These are phyloP conservation scores for Magallana ariakensis DNA, from an alignment of 1,140 invertebrate species.

Conservation along the genomic window DNA sequence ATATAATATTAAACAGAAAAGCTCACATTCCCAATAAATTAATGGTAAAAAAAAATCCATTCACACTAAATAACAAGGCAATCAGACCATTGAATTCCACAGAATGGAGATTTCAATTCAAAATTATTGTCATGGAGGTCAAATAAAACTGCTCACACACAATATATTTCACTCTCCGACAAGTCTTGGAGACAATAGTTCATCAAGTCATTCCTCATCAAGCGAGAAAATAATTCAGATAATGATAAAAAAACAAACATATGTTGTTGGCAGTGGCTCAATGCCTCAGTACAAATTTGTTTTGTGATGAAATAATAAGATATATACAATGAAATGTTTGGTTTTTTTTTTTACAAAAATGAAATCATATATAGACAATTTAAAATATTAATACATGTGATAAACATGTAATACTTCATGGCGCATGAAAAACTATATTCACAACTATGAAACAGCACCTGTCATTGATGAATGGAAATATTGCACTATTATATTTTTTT, in stretches of 20 bases:
- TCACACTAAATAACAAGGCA: neutral
- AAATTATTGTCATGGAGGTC: constrained; percentile 27
- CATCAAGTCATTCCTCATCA: neutral
- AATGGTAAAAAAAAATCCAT: neutral
- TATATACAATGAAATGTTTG: too few species aligned
- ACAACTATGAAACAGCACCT: constrained; percentile 13
- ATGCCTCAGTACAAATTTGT: too few species aligned
- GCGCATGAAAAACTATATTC: neutral
- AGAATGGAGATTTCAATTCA: neutral
- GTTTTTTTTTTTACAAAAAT: too few species aligned
- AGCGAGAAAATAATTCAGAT: too few species aligned
- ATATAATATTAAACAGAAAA: neutral
- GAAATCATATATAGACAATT: too few species aligned
- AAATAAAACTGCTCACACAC: neutral
- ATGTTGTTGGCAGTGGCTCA: too few species aligned
- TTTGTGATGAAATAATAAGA: too few species aligned
- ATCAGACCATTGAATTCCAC: neutral
- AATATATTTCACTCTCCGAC: neutral
- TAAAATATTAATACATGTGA: too few species aligned
- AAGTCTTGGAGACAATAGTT: neutral
- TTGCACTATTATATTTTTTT: constrained; percentile 15
- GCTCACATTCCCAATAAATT: constrained; percentile 44
- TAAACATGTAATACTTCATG: neutral
- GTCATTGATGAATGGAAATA: neutral
- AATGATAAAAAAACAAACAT: too few species aligned